Evolutionary conservation across 2,113 vertebrate genomes (phyloP).

Genomic region (Forbesichthys papilliferus): DNA sequence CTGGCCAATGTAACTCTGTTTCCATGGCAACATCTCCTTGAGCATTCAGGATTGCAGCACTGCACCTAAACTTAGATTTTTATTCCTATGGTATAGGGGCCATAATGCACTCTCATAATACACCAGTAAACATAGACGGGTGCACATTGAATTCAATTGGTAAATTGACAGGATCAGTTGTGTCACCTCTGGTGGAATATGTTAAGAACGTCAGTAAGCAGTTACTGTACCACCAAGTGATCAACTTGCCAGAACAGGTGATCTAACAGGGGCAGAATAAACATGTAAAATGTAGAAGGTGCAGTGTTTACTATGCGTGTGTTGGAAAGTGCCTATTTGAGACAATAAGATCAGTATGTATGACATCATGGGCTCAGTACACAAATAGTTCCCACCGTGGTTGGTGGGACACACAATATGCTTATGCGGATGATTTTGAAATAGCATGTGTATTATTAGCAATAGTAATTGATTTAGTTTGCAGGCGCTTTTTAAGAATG

Average conservation of each 20-base stretch:
- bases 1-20: slow-evolving; percentile 81
- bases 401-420: no score
- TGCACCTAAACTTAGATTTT: slow-evolving; percentile 75
- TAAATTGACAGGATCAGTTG: slow-evolving; percentile 21
- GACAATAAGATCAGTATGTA: slow-evolving; percentile 26
- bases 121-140: slow-evolving; percentile 40
- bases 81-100: slow-evolving; percentile 61
- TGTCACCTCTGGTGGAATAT: slow-evolving; percentile 39
- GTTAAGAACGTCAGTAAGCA: slow-evolving; percentile 31
- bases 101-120: slow-evolving; percentile 41
- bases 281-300: slow-evolving; percentile 63
- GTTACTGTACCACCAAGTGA: slow-evolving; percentile 41
- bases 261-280: slow-evolving; percentile 53
- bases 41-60: slow-evolving; percentile 76
- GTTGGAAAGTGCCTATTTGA: slow-evolving; percentile 18
- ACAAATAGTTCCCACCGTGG: no score
- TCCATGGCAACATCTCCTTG: slow-evolving; percentile 79
- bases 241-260: slow-evolving; percentile 52
- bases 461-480: background rate
- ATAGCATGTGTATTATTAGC: no score
- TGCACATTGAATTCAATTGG: slow-evolving; percentile 38
- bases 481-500: no score
- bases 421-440: no score
- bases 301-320: slow-evolving; percentile 51
- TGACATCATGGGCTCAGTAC: slow-evolving; percentile 10